phyloP scores from a whole-genome alignment of 2,888 invertebrate species.

The Drosophila subquinaria region DNA sequence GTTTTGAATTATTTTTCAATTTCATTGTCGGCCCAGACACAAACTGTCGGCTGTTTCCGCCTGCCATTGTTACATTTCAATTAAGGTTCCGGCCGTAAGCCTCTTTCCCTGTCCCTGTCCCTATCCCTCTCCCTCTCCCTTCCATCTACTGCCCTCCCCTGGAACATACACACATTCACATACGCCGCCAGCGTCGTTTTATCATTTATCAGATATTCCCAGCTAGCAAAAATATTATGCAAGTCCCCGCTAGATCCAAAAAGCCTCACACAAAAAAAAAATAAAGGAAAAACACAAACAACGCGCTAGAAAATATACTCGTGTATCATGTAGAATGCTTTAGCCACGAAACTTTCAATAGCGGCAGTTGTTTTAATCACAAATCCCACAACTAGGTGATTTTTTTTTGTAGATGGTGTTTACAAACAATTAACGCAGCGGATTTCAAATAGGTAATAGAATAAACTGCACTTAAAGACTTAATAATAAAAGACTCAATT shows the following conservation, averaged over 20 bases:
- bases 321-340: constrained; percentile 4
- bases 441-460: not conserved
- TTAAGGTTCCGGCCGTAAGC: constrained; percentile 64
- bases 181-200: constrained; percentile 68
- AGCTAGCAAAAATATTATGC: constrained; percentile 68
- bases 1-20: constrained; percentile 84
- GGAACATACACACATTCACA: not conserved
- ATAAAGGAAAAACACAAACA: constrained; percentile 14
- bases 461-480: not conserved
- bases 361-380: not conserved
- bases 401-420: not conserved
- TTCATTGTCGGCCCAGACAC: constrained; percentile 78
- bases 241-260: constrained; percentile 46
- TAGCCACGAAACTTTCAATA: not conserved
- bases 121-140: not conserved
- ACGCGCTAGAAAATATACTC: not conserved
- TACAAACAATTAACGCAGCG: not conserved
- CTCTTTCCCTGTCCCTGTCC: not conserved
- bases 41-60: constrained; percentile 66
- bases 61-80: constrained; percentile 71
- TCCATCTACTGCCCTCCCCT: not conserved
- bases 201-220: constrained; percentile 74
- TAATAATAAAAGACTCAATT: not conserved
- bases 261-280: constrained; percentile 31
- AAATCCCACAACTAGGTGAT: not conserved